Percentiles rank a stretch among this genome's conserved stretches.
phyloP scores from a whole-genome alignment of 2,797 vertebrate genomes.

The Danio jaintianensis region DNA sequence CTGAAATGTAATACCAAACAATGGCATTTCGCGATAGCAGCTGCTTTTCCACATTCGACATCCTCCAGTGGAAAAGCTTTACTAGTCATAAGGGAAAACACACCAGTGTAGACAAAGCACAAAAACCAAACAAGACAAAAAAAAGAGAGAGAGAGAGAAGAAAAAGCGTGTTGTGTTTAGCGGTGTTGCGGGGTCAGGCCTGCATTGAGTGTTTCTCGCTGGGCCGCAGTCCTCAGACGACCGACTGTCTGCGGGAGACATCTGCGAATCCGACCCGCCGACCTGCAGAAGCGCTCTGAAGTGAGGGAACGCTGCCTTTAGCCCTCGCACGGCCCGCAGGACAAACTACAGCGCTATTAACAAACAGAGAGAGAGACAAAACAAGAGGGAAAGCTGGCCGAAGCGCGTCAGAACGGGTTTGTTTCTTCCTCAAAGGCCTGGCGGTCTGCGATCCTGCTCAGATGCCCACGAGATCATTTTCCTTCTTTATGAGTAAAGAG shows the following conservation, averaged over 20 bases:
- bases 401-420: conserved; percentile 61
- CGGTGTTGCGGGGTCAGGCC: conserved; percentile 70
- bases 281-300: conserved; percentile 91
- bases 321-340: conserved; percentile 78
- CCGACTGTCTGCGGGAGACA: conserved; percentile 89
- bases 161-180: conserved; percentile 71
- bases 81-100: conserved; percentile 45
- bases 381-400: conserved; percentile 50
- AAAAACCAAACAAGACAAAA: conserved; percentile 63
- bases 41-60: conserved; percentile 46
- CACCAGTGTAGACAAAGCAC: conserved; percentile 37
- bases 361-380: conserved; percentile 57
- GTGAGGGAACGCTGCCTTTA: conserved; percentile 81
- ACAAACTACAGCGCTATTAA: conserved; percentile 70
- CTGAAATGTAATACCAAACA: conserved; percentile 76
- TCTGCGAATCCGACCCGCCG: conserved; percentile 89
- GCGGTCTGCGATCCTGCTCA: conserved; percentile 64
- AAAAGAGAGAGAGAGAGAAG: conserved; percentile 43
- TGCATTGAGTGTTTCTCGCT: conserved; percentile 87
- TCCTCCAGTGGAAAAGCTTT: conserved; percentile 44
- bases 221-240: conserved; percentile 90
- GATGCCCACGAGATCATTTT: conserved; percentile 81
- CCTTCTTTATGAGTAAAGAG: conserved; percentile 84
- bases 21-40: conserved; percentile 76
- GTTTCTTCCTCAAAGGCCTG: conserved; percentile 74